phyloP scores from a whole-genome alignment of 1,140 invertebrate genomes.

The Trichonephila clavata region DNA sequence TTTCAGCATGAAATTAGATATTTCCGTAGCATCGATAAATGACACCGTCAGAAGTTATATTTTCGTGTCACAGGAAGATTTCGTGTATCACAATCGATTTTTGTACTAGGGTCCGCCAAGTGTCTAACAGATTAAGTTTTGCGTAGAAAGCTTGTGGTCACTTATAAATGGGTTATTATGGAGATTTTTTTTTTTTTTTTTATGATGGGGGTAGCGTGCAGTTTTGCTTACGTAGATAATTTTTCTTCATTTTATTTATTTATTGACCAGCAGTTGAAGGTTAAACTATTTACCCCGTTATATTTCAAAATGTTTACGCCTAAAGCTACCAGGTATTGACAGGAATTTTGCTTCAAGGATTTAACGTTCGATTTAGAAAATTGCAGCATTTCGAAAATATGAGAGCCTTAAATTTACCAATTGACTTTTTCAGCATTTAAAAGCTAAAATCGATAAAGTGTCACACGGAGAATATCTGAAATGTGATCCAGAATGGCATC shows the following conservation, averaged over 20 bases:
- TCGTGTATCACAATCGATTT: slow-evolving; percentile 22
- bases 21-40: not conserved
- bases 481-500: too few species aligned
- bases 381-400: not conserved
- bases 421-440: not conserved
- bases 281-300: not conserved
- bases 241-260: not conserved
- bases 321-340: not conserved
- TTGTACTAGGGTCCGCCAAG: not conserved
- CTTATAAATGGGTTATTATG: slow-evolving; percentile 25
- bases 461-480: not conserved
- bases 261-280: not conserved
- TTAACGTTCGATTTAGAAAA: not conserved
- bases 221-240: slow-evolving; percentile 22
- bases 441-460: not conserved
- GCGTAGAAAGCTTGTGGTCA: not conserved
- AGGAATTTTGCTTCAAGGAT: not conserved
- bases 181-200: too few species aligned
- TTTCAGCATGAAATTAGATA: slow-evolving; percentile 36
- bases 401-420: not conserved
- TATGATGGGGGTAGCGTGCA: not conserved
- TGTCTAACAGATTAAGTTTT: not conserved
- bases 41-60: slow-evolving; percentile 25
- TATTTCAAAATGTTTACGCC: not conserved
- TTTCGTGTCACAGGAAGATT: not conserved